phyloP scores from a whole-genome alignment of 2,888 invertebrate genomes.

The Drosophila picticornis region DNA sequence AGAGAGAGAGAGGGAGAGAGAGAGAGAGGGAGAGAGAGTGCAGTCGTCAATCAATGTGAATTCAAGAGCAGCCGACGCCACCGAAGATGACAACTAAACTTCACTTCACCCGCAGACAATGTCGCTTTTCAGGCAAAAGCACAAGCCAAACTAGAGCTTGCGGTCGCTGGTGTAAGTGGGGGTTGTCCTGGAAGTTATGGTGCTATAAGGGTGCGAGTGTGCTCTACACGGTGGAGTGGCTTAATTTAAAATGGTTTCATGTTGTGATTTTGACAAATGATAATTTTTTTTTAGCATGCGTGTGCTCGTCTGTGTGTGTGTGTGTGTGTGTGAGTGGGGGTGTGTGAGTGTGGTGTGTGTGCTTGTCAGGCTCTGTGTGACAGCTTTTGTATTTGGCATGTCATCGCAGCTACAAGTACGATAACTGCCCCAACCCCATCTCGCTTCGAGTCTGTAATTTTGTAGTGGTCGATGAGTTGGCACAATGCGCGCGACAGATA shows the following conservation, averaged over 20 bases:
- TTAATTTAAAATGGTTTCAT: slow-evolving; percentile 80
- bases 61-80: slow-evolving; percentile 61
- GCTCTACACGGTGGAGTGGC: slow-evolving; percentile 58
- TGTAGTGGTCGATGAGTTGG: slow-evolving; percentile 69
- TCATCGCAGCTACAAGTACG: slow-evolving; percentile 57
- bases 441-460: slow-evolving; percentile 36
- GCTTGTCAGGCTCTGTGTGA: slow-evolving; percentile 48
- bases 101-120: slow-evolving; percentile 75
- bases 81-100: slow-evolving; percentile 76
- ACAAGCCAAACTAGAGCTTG: slow-evolving; percentile 6
- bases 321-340: slow-evolving; percentile 28
- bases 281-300: slow-evolving; percentile 64
- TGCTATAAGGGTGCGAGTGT: neutral
- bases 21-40: slow-evolving; percentile 1
- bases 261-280: slow-evolving; percentile 79
- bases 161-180: neutral
- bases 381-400: slow-evolving; percentile 74
- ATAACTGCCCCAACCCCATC: slow-evolving; percentile 37
- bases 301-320: slow-evolving; percentile 36
- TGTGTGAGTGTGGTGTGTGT: slow-evolving; percentile 40
- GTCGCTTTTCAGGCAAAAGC: slow-evolving; percentile 51
- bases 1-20: too few species aligned
- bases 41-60: slow-evolving; percentile 72
- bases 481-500: slow-evolving; percentile 70
- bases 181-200: neutral